These are phyloP conservation scores for Erynnis tages DNA, from an alignment of 2,888 invertebrate species.

Conservation along the genomic window DNA sequence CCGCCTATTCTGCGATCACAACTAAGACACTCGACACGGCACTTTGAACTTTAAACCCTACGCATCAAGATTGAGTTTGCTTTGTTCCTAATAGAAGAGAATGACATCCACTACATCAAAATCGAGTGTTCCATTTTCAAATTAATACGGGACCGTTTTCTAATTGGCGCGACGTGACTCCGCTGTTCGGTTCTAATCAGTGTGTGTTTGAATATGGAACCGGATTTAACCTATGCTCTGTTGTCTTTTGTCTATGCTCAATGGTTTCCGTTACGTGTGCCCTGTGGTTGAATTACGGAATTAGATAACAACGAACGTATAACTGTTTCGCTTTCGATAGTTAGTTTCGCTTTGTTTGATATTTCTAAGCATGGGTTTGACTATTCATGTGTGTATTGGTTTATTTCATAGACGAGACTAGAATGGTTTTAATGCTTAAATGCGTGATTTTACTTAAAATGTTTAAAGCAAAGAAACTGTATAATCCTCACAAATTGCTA, in stretches of 20 bases:
- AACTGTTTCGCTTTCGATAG: no score
- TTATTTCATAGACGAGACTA: no score
- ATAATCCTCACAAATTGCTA: no score
- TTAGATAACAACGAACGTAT: neutral
- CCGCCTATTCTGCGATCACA: constrained; percentile 37
- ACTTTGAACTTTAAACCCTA: constrained; percentile 28
- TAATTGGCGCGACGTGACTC: constrained; percentile 79
- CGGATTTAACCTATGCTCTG: constrained; percentile 55
- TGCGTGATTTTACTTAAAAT: no score
- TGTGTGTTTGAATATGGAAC: constrained; percentile 67
- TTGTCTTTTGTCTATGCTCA: constrained; percentile 29
- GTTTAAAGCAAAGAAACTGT: no score
- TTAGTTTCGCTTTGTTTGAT: no score
- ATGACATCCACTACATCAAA: constrained; percentile 78
- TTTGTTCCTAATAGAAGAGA: constrained; percentile 28
- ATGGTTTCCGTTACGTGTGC: constrained; percentile 12
- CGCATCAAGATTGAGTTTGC: constrained; percentile 24
- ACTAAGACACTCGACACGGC: neutral
- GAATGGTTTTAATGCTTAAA: no score
- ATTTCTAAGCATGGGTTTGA: no score
- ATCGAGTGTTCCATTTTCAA: constrained; percentile 79
- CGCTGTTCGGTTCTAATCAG: constrained; percentile 63
- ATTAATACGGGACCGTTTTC: constrained; percentile 75
- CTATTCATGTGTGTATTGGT: no score
- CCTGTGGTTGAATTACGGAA: neutral